A percentile compares a stretch with the other conserved stretches of the same genome.
Conservation (phyloP, 1,140 invertebrate species). For the Brachystomella parvula region DNA sequence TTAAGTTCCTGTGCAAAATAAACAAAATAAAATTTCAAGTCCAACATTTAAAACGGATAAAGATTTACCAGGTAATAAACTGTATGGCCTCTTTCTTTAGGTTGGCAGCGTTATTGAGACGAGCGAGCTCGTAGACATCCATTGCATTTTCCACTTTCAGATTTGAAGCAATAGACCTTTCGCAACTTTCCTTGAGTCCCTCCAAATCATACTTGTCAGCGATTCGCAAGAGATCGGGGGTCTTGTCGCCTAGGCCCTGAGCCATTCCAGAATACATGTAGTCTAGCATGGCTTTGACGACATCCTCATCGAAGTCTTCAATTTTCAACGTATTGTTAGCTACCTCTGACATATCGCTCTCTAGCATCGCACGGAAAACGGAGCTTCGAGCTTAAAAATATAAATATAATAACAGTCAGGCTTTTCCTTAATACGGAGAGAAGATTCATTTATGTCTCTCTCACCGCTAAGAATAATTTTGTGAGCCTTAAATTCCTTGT, state of each 20-base stretch:
- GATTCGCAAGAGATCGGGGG: conserved; percentile 30
- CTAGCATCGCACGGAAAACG: conserved; percentile 30
- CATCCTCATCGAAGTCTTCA: conserved; percentile 32
- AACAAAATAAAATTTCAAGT: no score
- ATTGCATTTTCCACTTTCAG: conserved; percentile 28
- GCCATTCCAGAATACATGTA: conserved; percentile 31
- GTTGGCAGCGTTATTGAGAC: no score
- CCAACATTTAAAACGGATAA: no score
- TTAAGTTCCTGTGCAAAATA: no score
- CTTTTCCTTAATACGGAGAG: not conserved
- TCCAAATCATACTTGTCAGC: conserved; percentile 32
- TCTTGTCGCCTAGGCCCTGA: conserved; percentile 17
- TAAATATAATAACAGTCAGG: not conserved
- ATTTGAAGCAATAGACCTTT: conserved; percentile 24
- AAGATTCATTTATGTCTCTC: not conserved
- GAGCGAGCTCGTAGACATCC: conserved; percentile 30
- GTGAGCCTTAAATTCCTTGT: conserved; percentile 27
- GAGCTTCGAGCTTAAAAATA: conserved; percentile 24
- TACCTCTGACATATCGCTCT: conserved; percentile 21
- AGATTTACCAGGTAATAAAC: no score
- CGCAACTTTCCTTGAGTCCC: conserved; percentile 33
- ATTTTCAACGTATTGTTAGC: conserved; percentile 23
- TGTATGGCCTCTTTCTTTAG: no score
- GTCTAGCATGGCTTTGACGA: conserved; percentile 34
- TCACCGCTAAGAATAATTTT: conserved; percentile 31